Evolutionary conservation across 1,140 invertebrate genomes (phyloP), one percentile per base, ranked within the genome.

Genomic region (Eriosoma lanigerum): DNA sequence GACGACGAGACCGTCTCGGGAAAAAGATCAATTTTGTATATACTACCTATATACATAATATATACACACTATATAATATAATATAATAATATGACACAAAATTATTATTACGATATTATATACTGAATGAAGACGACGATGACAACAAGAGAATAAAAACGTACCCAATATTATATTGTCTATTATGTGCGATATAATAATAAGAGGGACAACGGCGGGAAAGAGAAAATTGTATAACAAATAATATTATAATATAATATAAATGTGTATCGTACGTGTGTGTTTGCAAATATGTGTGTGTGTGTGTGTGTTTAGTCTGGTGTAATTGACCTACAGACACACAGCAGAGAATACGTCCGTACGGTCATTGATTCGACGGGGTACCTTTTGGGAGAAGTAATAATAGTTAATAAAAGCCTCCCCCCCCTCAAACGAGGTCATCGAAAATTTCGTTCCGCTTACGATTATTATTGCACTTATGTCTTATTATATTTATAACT

Each of bases 311-410:
- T 60, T 76, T 58, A 19, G 73, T 60, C 73, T 76, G 32, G 54
- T 76, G 73, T 76, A 76, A 76, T 76, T 76, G 73, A 76, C 73
- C 73, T 76, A 76, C 52, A 76, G 54, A 76, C 73, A 76, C 54
- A 60, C 73, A 38, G 32, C 32, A 4, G n/a, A 19, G 29, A 54
- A 50, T 32, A 58, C 48, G 21, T 26, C n/a, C n/a, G 32, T 44
- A 60, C 73, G 73, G 73, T 76, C 73, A 46, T 60, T 60, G 73
- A 76, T 76, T 44, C 73, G 54, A 19, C 73, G 73, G 56, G 73
- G 73, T 76, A 76, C 73, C 73, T 58, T 58, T 60, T 46, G 73
- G 73, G 73, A 70, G 66, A 3, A 70, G 6, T 50, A 24, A n/a
- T n/a, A n/a, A 24, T 24, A 46, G 5, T 21, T 15, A 38, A 66